These are phyloP conservation scores for Athetis lepigone DNA, from an alignment of 2,888 invertebrate species.

Conservation along the genomic window DNA sequence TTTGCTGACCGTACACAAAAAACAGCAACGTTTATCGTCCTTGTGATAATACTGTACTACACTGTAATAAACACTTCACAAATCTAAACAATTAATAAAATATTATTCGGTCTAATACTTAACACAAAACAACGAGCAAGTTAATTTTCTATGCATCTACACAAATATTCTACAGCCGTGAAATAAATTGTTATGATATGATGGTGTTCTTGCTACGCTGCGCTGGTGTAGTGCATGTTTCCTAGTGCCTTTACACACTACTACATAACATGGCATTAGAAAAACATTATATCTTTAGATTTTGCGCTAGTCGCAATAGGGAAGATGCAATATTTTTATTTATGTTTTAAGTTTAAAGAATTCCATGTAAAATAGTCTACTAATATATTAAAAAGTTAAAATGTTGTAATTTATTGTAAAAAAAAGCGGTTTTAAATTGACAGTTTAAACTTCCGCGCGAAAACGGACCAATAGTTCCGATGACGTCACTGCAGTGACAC, in stretches of 20 bases:
- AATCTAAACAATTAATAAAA: constrained; percentile 21
- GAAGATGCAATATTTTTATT: too few relatives aligned
- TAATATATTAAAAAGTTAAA: too few relatives aligned
- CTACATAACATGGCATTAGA: neutral
- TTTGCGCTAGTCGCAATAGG: neutral
- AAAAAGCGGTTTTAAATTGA: too few relatives aligned
- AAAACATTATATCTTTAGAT: neutral
- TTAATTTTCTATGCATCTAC: neutral
- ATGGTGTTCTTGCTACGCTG: neutral
- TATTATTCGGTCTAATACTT: neutral
- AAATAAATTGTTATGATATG: constrained; percentile 4
- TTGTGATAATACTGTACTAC: constrained; percentile 14
- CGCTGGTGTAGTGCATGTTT: neutral
- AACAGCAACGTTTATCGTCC: neutral
- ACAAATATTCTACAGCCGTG: constrained; percentile 5
- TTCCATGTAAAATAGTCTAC: too few relatives aligned
- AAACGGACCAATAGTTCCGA: too few relatives aligned
- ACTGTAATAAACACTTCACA: neutral
- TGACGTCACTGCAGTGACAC: too few relatives aligned
- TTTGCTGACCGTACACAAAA: too few relatives aligned
- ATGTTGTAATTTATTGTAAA: too few relatives aligned
- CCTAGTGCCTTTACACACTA: neutral
- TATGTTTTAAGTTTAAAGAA: too few relatives aligned
- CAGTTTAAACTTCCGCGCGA: too few relatives aligned
- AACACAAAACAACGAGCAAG: constrained; percentile 11